Conservation (phyloP, 2,888 invertebrate genomes). For the Mantis religiosa region DNA sequence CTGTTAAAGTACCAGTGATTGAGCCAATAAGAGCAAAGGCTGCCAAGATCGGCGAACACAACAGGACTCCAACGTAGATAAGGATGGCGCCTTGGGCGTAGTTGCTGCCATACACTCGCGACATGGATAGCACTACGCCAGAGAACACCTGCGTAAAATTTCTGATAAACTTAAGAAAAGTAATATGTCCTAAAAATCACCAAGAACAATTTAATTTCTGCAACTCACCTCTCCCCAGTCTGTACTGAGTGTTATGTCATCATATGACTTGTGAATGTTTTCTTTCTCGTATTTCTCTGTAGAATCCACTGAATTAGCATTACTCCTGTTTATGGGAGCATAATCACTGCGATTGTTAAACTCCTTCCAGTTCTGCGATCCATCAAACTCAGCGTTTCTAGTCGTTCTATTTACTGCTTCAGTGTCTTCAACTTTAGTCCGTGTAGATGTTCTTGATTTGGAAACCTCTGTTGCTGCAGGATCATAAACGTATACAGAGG, state of each 20-base stretch:
- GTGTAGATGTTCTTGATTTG: not conserved
- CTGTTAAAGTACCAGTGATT: constrained; percentile 41
- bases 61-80: constrained; percentile 42
- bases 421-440: not conserved
- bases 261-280: not conserved
- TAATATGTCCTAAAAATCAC: not conserved
- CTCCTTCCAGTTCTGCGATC: not conserved
- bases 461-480: not conserved
- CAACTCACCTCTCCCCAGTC: not conserved
- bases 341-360: not conserved
- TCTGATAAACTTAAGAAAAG: not conserved
- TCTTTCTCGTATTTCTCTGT: not conserved
- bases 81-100: constrained; percentile 41
- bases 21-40: constrained; percentile 43
- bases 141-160: constrained; percentile 40
- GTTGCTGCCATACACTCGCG: constrained; percentile 44
- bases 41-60: constrained; percentile 45
- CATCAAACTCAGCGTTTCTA: not conserved
- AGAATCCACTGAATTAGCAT: not conserved
- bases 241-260: not conserved
- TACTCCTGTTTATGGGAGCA: not conserved
- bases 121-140: constrained; percentile 43
- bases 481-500: not conserved
- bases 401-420: not conserved
- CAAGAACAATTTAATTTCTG: not conserved